Evolutionary conservation across 1,140 invertebrate species (phyloP), one percentile per base, ranked within the genome.

Genomic region (Tetragnatha versicolor): DNA sequence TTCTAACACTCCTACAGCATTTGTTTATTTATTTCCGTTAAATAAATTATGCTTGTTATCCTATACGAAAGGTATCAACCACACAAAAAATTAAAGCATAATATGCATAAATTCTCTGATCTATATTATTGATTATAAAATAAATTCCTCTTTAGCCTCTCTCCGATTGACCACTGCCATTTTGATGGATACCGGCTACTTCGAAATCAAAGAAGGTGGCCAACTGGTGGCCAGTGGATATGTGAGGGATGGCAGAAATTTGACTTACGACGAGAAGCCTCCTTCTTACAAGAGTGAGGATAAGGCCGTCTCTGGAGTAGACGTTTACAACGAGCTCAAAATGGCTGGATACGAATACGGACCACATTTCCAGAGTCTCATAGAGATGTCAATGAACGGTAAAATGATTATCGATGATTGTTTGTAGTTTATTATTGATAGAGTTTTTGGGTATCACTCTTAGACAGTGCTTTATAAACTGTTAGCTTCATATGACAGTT

Each of bases 261-360:
- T 53, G 14, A 58, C 12, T 0, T 78, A 58, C 22, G 14, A 29
- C 4, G 49, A 22, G 3, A 10, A 12, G 1, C 7, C 27, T 33
- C 73, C 49, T 7, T 12, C n/a, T 6, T 47, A 65, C n/a, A 31
- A 20, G 14, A 9, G 35, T n/a, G 63, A 51, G 12, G 29, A 63
- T 14, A 25, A n/a, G 12, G 20, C 42, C 0, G 22, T 77, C 20
- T 37, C 47, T 7, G 63, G 77, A 3, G 27, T 35, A 39, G 88
- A 89, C 79, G 81, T 88, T 12, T 89, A 89, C 83, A 89, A 88
- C 73, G 87, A 88, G 78, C 84, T 89, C 22, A 83, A 87, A 80
- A 84, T 89, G 2, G 81, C 87, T 33, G 89, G 89, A n/a, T 89
- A 89, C 81, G 88, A 89, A 70, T 89, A 89, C 83, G 88, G 87